Base-by-base conservation (phyloP, 2,113 vertebrate genomes). In the Gasterosteus aculeatus region DNA sequence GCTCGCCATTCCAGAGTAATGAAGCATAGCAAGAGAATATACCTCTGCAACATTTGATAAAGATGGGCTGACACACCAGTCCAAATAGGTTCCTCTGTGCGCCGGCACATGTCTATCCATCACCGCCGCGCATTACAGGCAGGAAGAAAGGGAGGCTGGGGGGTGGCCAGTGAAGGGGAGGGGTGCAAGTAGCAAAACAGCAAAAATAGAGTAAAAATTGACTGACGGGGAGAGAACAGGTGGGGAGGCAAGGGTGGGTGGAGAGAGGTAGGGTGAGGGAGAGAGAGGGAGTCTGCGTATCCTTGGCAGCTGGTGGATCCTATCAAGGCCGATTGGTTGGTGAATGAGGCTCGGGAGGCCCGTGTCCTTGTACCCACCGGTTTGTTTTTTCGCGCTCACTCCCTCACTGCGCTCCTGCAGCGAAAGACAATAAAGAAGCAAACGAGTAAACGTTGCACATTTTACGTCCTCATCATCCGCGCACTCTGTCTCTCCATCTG, bases 41-140 rank as follows among this genome's bases (percentile, higher is more conserved):
- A 99, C 97, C 97, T 97, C 95, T 95, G 95, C 95, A 96, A 96
- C 95, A 96, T 97, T 97, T 97, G 96, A 99, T 98, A 98, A 97
- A 99, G 97, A 98, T 95, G 96, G 96, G 96, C 96, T 99, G 96
- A 98, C 96, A 98, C 93, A 94, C 95, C 95, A 96, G 96, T 97
- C 96, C 97, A 98, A 97, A 98, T 97, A 97, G 96, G 96, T 95
- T 97, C 96, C 95, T 97, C 96, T 97, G 96, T 96, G 95, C 94
- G 94, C 93, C 93, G 92, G 95, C 95, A 95, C 93, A 93, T 94
- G 95, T 96, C 96, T 93, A 94, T 95, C 96, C 96, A 96, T 97
- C 96, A 96, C 93, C 83, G 88, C 94, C 92, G 93, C 89, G 68
- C 94, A 79, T 87, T 88, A 88, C 85, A 91, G 89, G 86, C 83